Evolutionary conservation across 2,113 vertebrate genomes (phyloP).

Genomic region (Nerophis ophidion): DNA sequence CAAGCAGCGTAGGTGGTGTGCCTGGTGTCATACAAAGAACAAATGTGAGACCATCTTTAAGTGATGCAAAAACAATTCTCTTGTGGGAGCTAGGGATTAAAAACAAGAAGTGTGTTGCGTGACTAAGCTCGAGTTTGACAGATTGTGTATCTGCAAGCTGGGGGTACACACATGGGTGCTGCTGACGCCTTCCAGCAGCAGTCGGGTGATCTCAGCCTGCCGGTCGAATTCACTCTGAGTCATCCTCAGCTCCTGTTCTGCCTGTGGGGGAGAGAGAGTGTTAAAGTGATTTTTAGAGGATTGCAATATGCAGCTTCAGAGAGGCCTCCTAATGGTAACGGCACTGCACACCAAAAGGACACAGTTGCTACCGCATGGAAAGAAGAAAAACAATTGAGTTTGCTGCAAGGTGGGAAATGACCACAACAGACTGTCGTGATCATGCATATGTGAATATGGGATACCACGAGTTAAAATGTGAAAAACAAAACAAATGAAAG

Average conservation of each 20-base stretch:
- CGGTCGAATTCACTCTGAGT: constrained; percentile 97
- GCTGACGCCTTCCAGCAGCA: constrained; percentile 93
- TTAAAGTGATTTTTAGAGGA: not conserved
- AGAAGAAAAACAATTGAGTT: not conserved
- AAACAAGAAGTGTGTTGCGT: not conserved
- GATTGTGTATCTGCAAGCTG: not conserved
- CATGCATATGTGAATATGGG: no score
- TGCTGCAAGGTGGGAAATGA: no score
- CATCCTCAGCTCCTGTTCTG: constrained; percentile 93
- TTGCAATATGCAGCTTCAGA: no score
- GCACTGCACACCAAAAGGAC: no score
- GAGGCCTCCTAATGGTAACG: no score
- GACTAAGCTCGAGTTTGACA: not conserved
- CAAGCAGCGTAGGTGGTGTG: constrained; percentile 94
- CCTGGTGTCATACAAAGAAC: constrained; percentile 60
- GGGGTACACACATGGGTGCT: constrained; percentile 86
- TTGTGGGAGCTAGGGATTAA: no score
- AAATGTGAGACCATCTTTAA: not conserved
- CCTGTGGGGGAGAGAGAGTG: constrained; percentile 59
- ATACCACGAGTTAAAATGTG: no score
- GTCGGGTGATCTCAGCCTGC: constrained; percentile 94
- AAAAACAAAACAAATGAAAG: no score
- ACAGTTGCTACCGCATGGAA: not conserved
- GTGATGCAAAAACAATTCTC: not conserved
- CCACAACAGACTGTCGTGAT: no score